phyloP scores from a whole-genome alignment of 2,797 vertebrate species.

The Eleutherodactylus coqui region DNA sequence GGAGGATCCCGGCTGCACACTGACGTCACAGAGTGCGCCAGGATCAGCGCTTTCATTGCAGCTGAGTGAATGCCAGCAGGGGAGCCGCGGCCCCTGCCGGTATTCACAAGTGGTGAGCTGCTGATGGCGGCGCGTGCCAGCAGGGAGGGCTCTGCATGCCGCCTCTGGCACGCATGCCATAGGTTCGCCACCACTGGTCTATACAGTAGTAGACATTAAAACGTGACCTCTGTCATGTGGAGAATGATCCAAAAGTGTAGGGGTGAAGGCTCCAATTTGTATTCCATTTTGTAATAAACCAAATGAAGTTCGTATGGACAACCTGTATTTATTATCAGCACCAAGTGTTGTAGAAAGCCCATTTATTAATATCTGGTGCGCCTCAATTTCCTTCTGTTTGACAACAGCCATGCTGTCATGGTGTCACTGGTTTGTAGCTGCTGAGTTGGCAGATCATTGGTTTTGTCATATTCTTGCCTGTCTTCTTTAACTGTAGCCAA shows the following conservation, averaged over 20 bases:
- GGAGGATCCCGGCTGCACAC: too few species aligned
- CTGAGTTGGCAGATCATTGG: too few species aligned
- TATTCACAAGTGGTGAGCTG: too few species aligned
- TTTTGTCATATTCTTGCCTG: neutral
- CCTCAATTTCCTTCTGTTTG: constrained; percentile 57
- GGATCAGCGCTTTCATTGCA: too few species aligned
- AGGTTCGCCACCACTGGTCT: too few species aligned
- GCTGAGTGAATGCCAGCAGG: too few species aligned
- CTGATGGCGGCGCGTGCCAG: too few species aligned
- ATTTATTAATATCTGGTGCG: constrained; percentile 70
- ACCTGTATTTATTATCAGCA: constrained; percentile 36
- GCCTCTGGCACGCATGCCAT: too few species aligned
- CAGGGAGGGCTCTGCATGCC: too few species aligned
- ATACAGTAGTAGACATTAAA: constrained; percentile 80
- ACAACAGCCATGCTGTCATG: neutral
- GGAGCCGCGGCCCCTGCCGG: too few species aligned
- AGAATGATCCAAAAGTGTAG: constrained; percentile 49
- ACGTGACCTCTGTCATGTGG: constrained; percentile 68
- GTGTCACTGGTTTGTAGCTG: neutral
- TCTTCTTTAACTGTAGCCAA: constrained; percentile 5
- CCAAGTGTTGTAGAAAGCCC: constrained; percentile 60
- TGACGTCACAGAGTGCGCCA: too few species aligned
- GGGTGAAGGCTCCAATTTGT: constrained; percentile 45
- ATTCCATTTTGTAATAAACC: constrained; percentile 22
- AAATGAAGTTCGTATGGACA: neutral